Percentiles rank a stretch among this genome's conserved stretches.
These are phyloP conservation scores for Bombus balteatus DNA, from an alignment of 1,140 invertebrate species.

Conservation along the genomic window DNA sequence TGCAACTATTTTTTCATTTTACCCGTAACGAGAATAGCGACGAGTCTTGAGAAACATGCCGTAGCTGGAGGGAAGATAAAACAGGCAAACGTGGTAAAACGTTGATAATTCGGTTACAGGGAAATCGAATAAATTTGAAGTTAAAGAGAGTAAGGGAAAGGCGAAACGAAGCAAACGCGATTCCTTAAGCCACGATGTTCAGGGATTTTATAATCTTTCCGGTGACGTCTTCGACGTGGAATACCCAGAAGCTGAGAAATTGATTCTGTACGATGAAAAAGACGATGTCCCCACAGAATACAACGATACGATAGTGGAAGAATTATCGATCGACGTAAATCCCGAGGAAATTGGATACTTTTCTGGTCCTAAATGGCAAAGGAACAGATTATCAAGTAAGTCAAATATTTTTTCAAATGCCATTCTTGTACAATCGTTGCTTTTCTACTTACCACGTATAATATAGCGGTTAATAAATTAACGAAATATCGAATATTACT, in stretches of 20 bases:
- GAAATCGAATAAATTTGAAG: too few relatives aligned
- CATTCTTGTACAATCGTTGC: too few relatives aligned
- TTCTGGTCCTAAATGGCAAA: constrained; percentile 79
- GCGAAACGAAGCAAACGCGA: constrained; percentile 4
- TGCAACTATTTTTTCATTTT: neutral
- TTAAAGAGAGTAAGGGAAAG: neutral
- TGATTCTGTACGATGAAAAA: constrained; percentile 55
- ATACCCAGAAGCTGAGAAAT: constrained; percentile 51
- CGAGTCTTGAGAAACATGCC: too few relatives aligned
- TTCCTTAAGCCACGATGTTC: neutral
- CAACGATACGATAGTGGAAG: constrained; percentile 32
- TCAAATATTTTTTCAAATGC: neutral
- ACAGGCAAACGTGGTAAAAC: too few relatives aligned
- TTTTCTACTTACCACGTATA: too few relatives aligned
- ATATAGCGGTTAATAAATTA: too few relatives aligned
- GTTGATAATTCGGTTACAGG: neutral
- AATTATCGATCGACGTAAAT: constrained; percentile 55
- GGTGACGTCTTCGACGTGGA: constrained; percentile 79
- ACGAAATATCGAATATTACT: too few relatives aligned
- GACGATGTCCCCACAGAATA: constrained; percentile 29
- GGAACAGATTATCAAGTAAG: constrained; percentile 73
- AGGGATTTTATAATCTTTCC: constrained; percentile 80
- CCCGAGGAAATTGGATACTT: constrained; percentile 81
- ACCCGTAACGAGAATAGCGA: too few relatives aligned
- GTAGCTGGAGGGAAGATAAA: too few relatives aligned